Evolutionary conservation across 2,888 invertebrate genomes (phyloP).

Genomic region (Metellina segmentata): DNA sequence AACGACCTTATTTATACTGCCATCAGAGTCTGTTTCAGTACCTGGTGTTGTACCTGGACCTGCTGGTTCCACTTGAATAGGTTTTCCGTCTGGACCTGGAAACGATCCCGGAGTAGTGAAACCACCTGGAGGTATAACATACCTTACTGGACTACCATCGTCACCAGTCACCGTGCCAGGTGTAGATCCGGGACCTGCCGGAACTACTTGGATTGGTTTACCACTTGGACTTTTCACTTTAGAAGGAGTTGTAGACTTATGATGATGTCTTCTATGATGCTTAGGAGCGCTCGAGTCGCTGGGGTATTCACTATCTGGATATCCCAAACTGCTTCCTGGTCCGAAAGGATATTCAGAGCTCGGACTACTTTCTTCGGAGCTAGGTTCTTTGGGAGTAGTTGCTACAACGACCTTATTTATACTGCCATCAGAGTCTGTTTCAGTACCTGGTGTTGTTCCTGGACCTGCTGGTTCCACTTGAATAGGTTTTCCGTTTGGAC

Average conservation of each 20-base stretch:
- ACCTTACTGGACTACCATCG: neutral
- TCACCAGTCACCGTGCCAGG: conserved; percentile 6
- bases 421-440: conserved; percentile 15
- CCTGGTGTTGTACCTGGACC: conserved; percentile 31
- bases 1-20: neutral
- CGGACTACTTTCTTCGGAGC: no score
- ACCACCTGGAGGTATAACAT: conserved; percentile 10
- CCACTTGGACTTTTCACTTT: neutral
- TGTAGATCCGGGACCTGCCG: conserved; percentile 12
- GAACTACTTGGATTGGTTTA: conserved; percentile 5
- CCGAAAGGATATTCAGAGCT: neutral
- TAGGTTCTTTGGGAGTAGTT: neutral
- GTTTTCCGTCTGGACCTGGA: conserved; percentile 35
- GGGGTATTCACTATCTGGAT: neutral
- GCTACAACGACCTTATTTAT: neutral
- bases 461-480: conserved; percentile 4
- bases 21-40: conserved; percentile 7
- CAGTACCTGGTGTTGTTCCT: conserved; percentile 17
- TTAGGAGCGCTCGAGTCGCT: conserved; percentile 1
- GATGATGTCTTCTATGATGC: neutral
- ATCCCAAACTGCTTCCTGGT: neutral
- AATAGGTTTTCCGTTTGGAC: conserved; percentile 8
- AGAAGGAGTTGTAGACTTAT: neutral
- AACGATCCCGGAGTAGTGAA: conserved; percentile 31
- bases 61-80: conserved; percentile 4